Evolutionary conservation across 2,888 invertebrate genomes (phyloP), one percentile per base, ranked within the genome.

Genomic region (Sinodicranocentrus sp.): DNA sequence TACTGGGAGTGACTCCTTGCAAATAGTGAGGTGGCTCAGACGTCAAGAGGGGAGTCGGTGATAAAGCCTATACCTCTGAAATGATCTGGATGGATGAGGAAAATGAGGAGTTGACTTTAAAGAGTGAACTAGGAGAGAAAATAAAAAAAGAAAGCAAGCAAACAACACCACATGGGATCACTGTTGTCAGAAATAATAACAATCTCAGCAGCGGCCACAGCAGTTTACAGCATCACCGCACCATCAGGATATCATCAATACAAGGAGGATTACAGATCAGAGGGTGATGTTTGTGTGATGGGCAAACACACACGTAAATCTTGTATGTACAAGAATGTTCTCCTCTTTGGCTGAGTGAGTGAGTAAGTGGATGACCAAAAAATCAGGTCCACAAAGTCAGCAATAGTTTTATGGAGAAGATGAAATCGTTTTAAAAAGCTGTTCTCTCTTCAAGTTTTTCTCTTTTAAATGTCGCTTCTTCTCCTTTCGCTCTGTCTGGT

Each of bases 121-220:
- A 48, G 48, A 48, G 48, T 48, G 15, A 15, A n/a, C 48, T 10
- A 33, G n/a, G 44, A 59, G 68, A 78, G 70, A 61, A 61, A 70
- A 54, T 68, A 63, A 63, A 33, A 63, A 44, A 70, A 65, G 71
- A 79, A 71, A 71, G 79, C 79, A 79, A n/a, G 67, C 59, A 79
- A 63, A 63, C 21, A 78, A 19, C 67, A 28, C 80, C 80, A 80
- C 80, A 80, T 80, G 80, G 80, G 80, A 73, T 72, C 65, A 80
- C 65, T 72, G 79, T 72, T 79, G 79, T 79, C 72, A 79, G 79
- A 71, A 80, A 80, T 80, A 80, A 80, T 80, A 80, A 80, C 80
- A 80, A 80, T 80, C 72, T 54, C 73, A 54, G 57, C 72, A 65
- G 80, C 57, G 28, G 65, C 8, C 65, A 44, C 63, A 72, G 71